Base-by-base conservation (phyloP, 2,888 invertebrate species). In the Trachelus troglodyta region DNA sequence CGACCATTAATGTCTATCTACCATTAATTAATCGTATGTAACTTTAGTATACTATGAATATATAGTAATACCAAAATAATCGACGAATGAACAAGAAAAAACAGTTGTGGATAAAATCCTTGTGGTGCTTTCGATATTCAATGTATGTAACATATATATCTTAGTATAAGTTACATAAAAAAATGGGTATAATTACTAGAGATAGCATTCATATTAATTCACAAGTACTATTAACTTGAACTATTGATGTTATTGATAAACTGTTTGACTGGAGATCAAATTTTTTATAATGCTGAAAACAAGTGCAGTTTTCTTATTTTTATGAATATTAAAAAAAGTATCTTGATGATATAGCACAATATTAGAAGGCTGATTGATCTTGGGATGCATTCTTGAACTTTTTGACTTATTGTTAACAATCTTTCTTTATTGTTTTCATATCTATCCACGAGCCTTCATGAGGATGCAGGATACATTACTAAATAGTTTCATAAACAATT, bases 51-150 rank as follows among this genome's bases (percentile, higher is more conserved):
- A 23, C 34, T 15, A 30, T 71, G 15, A 83, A 83, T 86, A 37
- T 85, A 79, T 85, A 71, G 82, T 79, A 79, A 86, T 85, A 85
- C 86, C 86, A 81, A 76, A 81, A 83, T 83, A 79, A 82, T 82
- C 81, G 75, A 81, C 76, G 71, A 75, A 85, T 84, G 83, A 81
- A 83, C 84, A 81, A 79, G 75, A 80, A 80, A 79, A 77, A 76
- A 79, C 76, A 76, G 76, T 79, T 86, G 34, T 76, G 75, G 76
- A 74, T 80, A 75, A 81, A 81, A 82, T 82, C 69, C 71, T 81
- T 68, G 80, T 31, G 81, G 79, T 85, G 85, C 82, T 83, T 83
- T 81, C 77, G 79, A 75, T 77, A 71, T 83, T 82, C 34, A 69
- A 77, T 68, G 74, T 76, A 77, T 15, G 77, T 76, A 79, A 79